These are phyloP conservation scores for Philopedon plagiatum DNA, from an alignment of 2,888 invertebrate genomes.

Conservation along the genomic window DNA sequence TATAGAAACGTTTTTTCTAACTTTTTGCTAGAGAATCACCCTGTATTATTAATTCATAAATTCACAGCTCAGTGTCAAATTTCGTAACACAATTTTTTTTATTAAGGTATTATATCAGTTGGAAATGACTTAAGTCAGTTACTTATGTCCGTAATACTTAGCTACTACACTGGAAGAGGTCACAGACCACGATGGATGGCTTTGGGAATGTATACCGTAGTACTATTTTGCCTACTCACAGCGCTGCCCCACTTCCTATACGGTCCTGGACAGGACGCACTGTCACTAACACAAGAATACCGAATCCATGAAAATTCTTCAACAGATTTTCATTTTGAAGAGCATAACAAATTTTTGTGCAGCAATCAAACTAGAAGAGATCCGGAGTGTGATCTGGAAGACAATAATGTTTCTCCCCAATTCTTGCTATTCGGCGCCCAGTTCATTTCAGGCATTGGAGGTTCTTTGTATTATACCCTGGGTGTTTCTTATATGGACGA, in stretches of 20 bases:
- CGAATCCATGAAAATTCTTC: slow-evolving; percentile 70
- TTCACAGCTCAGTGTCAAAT: too few species aligned
- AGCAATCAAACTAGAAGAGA: slow-evolving; percentile 60
- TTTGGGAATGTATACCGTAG: slow-evolving; percentile 73
- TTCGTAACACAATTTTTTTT: not conserved
- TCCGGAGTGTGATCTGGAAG: slow-evolving; percentile 63
- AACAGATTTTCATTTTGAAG: slow-evolving; percentile 68
- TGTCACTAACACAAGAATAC: slow-evolving; percentile 75
- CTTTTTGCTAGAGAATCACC: too few species aligned
- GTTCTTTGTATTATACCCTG: slow-evolving; percentile 78
- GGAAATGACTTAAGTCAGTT: slow-evolving; percentile 79
- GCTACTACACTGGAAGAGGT: slow-evolving; percentile 80
- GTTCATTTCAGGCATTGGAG: slow-evolving; percentile 80
- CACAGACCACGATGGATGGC: slow-evolving; percentile 84
- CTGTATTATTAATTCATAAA: too few species aligned
- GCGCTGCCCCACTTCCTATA: slow-evolving; percentile 79
- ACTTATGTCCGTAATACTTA: slow-evolving; percentile 74
- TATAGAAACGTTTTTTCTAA: too few species aligned
- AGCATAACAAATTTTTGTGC: slow-evolving; percentile 74
- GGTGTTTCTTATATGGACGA: slow-evolving; percentile 84
- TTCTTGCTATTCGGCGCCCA: slow-evolving; percentile 77
- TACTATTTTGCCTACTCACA: slow-evolving; percentile 77
- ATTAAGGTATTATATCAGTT: slow-evolving; percentile 77
- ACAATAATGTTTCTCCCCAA: slow-evolving; percentile 75
- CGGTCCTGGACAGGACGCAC: slow-evolving; percentile 78